Evolutionary conservation across 2,797 vertebrate species (phyloP), one percentile per base, ranked within the genome.

Genomic region (Galagoides demidoff): DNA sequence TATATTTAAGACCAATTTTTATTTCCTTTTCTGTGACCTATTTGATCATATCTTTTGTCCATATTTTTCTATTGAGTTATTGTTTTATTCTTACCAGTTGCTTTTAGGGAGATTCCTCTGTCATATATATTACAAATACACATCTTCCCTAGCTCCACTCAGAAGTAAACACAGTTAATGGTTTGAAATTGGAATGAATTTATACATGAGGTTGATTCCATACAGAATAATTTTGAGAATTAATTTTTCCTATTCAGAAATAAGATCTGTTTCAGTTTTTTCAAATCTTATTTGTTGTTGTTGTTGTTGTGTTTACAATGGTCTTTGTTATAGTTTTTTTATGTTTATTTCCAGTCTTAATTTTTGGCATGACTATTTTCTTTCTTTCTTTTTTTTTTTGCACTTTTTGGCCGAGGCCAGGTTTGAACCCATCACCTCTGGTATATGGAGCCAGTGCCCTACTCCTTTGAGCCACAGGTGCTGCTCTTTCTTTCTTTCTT

Each of bases 1-100:
- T n/a, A 77, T 90, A 74, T 66, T 89, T 90, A 45, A 90, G 29
- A 90, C 29, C 57, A 68, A 61, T 34, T 73, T 86, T 3, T 90
- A 86, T 87, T 83, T 78, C 37, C 78, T 93, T 9, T 55, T 93
- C 43, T 78, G 31, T 79, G 57, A 88, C 13, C 25, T 91, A 16
- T 76, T 85, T 55, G 43, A 17, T 84, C n/a, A 34, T 70, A 61
- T 77, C 39, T 74, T 74, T 93, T 84, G 55, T 78, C 31, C 16
- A 25, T 66, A 74, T 89, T 92, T 88, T 89, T 59, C 64, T 85
- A 55, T 78, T 14, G 27, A 25, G 52, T 52, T 57, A 45, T 25
- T 22, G 2, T 81, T 70, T 23, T 82, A 71, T 64, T 85, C 14
- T 91, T 45, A 73, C 64, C 34, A 77, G 19, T 76, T 90, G 39